Percentiles rank a stretch among this genome's conserved stretches.
phyloP scores from a whole-genome alignment of 2,888 invertebrate species.

The Octonoba sinensis region DNA sequence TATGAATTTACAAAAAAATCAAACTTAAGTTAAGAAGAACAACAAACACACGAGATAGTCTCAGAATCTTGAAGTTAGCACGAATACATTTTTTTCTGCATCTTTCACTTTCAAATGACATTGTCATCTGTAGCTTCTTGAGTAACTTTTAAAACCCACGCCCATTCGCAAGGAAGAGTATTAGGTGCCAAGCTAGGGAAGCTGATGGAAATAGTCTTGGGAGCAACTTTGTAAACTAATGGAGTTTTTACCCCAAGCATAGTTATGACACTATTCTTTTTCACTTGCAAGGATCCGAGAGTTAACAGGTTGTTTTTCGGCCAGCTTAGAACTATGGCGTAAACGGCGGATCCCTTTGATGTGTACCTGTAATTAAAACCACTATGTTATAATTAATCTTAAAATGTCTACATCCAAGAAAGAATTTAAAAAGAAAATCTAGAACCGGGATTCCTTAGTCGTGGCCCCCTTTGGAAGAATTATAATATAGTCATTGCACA shows the following conservation, averaged over 20 bases:
- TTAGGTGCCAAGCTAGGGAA: slow-evolving; percentile 54
- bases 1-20: too few species aligned
- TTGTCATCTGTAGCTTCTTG: too few species aligned
- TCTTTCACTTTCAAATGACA: too few species aligned
- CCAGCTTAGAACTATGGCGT: slow-evolving; percentile 70
- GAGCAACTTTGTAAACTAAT: slow-evolving; percentile 4
- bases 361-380: slow-evolving; percentile 67
- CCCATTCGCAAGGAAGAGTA: slow-evolving; percentile 40
- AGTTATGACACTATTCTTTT: background rate
- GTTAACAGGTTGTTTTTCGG: slow-evolving; percentile 66
- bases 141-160: slow-evolving; percentile 62
- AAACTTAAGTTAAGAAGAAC: too few species aligned
- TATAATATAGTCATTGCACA: too few species aligned
- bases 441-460: too few species aligned
- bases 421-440: too few species aligned
- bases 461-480: too few species aligned
- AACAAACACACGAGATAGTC: too few species aligned
- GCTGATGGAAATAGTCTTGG: slow-evolving; percentile 6
- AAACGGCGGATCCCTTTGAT: slow-evolving; percentile 67
- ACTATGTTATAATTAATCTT: too few species aligned
- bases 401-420: too few species aligned
- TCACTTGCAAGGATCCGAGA: slow-evolving; percentile 14
- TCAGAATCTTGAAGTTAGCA: too few species aligned
- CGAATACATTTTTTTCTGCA: background rate
- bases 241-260: slow-evolving; percentile 39